Percentiles rank a stretch among this genome's conserved stretches.
These are phyloP conservation scores for Zalophus californianus DNA, from an alignment of 2,797 vertebrate genomes.

Conservation along the genomic window DNA sequence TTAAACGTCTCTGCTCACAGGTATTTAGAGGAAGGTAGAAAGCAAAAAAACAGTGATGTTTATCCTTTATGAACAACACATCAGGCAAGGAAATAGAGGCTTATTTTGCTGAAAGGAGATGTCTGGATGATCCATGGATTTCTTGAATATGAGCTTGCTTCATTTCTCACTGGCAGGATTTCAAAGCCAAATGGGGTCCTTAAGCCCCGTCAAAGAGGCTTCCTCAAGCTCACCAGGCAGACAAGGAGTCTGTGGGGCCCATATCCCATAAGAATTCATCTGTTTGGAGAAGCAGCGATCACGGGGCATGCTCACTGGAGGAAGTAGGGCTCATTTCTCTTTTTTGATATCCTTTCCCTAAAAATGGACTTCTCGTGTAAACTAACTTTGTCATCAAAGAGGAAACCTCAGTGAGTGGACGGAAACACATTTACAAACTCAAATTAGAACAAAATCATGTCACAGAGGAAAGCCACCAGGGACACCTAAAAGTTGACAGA, in stretches of 20 bases:
- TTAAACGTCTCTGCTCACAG: neutral
- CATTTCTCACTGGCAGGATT: neutral
- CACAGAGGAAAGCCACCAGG: conserved; percentile 71
- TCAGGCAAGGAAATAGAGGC: neutral
- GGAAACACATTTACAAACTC: conserved; percentile 74
- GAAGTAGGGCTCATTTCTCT: neutral
- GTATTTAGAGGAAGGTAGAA: neutral
- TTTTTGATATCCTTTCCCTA: conserved; percentile 7
- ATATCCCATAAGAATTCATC: neutral
- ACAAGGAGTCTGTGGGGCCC: neutral
- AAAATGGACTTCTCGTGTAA: conserved; percentile 48
- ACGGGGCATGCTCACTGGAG: neutral
- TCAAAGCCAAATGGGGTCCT: neutral
- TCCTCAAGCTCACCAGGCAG: neutral
- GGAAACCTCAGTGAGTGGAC: conserved; percentile 20
- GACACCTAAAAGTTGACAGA: conserved; percentile 65
- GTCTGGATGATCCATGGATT: neutral
- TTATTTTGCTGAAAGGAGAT: neutral
- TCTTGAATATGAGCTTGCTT: neutral
- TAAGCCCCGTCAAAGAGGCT: neutral
- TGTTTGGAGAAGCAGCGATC: neutral
- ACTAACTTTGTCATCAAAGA: conserved; percentile 70
- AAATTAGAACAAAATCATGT: conserved; percentile 68
- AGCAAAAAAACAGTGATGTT: neutral
- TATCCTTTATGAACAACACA: neutral